Evolutionary conservation across 1,140 invertebrate genomes (phyloP).

Genomic region (Pogonomyrmex californicus): DNA sequence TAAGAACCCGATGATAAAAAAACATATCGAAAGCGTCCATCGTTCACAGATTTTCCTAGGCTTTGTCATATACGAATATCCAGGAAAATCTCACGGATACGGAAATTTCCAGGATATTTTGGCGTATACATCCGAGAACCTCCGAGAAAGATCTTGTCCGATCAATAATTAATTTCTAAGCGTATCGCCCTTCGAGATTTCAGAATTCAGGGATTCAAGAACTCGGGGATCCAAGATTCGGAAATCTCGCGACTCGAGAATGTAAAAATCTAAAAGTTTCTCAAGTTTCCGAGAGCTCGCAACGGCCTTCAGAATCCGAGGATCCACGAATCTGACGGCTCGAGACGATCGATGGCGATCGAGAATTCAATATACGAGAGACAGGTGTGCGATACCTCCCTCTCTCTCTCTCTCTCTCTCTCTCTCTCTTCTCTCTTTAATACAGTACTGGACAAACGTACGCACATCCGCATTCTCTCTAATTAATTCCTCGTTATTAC

Average conservation of each 20-base stretch:
- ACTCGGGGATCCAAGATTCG: not conserved
- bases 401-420: not conserved
- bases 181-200: not conserved
- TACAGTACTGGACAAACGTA: not conserved
- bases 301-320: not conserved
- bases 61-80: not conserved
- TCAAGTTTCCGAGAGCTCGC: not conserved
- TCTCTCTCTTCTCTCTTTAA: constrained; percentile 16
- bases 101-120: not conserved
- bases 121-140: not conserved
- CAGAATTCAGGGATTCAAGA: not conserved
- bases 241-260: not conserved
- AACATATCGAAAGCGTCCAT: constrained; percentile 22
- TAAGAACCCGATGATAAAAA: constrained; percentile 20
- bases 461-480: constrained; percentile 26
- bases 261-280: not conserved
- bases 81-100: not conserved
- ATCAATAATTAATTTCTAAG: constrained; percentile 11
- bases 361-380: not conserved
- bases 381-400: not conserved
- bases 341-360: constrained; percentile 9
- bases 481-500: constrained; percentile 52
- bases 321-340: constrained; percentile 3
- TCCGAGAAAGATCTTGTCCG: not conserved
- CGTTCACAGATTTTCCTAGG: not conserved